Conservation (phyloP, 2,113 vertebrate species). For the Elgaria multicarinata region DNA sequence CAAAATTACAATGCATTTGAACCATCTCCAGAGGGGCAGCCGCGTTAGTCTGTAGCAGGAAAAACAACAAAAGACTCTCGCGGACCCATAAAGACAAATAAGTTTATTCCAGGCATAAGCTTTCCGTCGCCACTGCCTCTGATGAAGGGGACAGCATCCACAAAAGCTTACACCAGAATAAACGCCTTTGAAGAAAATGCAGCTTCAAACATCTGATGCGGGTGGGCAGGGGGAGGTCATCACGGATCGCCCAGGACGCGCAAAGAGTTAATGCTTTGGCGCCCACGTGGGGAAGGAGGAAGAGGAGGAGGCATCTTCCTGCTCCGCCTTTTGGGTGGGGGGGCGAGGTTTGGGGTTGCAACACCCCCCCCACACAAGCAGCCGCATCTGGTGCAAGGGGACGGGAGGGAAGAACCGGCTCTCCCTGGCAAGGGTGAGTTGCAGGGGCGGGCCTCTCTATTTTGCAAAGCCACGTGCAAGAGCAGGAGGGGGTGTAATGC, state of each 20-base stretch:
- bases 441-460: neutral
- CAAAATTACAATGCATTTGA: too few relatives aligned
- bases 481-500: neutral
- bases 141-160: too few relatives aligned
- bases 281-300: constrained; percentile 34
- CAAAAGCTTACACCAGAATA: too few relatives aligned
- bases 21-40: too few relatives aligned
- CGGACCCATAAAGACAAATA: too few relatives aligned
- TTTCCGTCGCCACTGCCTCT: too few relatives aligned
- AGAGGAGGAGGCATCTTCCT: constrained; percentile 41
- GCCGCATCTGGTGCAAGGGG: constrained; percentile 27
- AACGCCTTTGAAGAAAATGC: neutral
- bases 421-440: constrained; percentile 26
- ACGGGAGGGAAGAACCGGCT: neutral
- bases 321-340: constrained; percentile 15
- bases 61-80: too few relatives aligned
- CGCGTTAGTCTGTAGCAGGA: too few relatives aligned
- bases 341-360: neutral
- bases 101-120: too few relatives aligned
- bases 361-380: neutral
- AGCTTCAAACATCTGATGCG: neutral
- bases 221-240: too few relatives aligned
- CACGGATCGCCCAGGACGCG: too few relatives aligned
- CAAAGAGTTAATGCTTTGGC: constrained; percentile 12
- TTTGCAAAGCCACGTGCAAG: constrained; percentile 11